Conservation (phyloP, 2,888 invertebrate genomes). For the Melieria picta region DNA sequence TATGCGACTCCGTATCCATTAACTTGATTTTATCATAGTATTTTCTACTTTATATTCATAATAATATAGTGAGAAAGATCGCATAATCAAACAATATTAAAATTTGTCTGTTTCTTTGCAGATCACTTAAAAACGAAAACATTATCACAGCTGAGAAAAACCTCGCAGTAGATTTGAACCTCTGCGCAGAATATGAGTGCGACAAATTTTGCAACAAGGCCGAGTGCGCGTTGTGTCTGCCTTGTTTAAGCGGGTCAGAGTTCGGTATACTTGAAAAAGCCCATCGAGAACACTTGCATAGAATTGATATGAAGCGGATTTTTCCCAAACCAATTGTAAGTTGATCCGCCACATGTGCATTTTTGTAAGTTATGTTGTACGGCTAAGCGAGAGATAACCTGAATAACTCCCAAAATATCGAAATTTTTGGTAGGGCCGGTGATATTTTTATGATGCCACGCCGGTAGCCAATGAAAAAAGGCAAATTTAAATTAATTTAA, state of each 20-base stretch:
- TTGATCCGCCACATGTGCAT: conserved; percentile 3
- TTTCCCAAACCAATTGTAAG: conserved; percentile 77
- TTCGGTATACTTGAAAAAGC: conserved; percentile 73
- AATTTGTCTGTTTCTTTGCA: conserved; percentile 52
- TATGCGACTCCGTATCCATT: too few species aligned
- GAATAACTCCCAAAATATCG: too few species aligned
- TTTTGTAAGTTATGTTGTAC: too few species aligned
- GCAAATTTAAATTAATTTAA: too few species aligned
- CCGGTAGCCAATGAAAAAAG: too few species aligned
- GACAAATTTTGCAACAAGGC: conserved; percentile 73
- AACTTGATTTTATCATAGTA: too few species aligned
- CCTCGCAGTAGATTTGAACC: conserved; percentile 77
- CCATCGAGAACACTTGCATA: conserved; percentile 82
- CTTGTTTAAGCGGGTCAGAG: conserved; percentile 75
- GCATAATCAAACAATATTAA: neutral
- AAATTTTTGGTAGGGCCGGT: too few species aligned
- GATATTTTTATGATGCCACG: too few species aligned
- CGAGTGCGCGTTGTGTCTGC: conserved; percentile 81
- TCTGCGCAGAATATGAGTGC: conserved; percentile 71
- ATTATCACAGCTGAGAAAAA: conserved; percentile 83
- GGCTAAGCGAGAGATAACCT: too few species aligned
- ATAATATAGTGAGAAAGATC: too few species aligned
- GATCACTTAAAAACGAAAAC: conserved; percentile 67
- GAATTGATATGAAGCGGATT: conserved; percentile 82
- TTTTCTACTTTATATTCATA: too few species aligned